These are phyloP conservation scores for Alcedo atthis DNA, from an alignment of 2,797 vertebrate genomes.

Conservation along the genomic window DNA sequence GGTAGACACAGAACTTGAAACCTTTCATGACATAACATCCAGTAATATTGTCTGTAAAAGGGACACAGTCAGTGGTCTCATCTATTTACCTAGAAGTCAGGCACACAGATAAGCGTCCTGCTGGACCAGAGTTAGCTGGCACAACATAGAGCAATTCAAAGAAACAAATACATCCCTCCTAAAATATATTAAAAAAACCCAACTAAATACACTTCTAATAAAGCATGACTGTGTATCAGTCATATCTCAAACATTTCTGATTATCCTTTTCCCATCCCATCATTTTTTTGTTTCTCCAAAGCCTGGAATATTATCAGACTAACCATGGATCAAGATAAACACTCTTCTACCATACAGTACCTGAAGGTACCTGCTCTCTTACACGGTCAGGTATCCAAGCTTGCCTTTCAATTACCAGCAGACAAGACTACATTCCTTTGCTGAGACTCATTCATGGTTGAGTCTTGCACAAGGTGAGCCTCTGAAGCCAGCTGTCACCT, in stretches of 20 bases:
- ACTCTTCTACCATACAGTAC: background rate
- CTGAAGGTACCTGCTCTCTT: background rate
- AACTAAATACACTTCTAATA: background rate
- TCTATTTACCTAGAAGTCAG: background rate
- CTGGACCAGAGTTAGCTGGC: background rate
- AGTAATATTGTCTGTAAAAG: background rate
- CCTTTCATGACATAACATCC: background rate
- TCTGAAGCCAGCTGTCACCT: background rate
- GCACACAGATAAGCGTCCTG: background rate
- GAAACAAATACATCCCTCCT: background rate
- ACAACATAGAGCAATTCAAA: background rate
- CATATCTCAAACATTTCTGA: background rate
- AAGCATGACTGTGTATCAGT: background rate
- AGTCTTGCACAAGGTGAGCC: background rate
- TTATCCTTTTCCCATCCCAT: background rate
- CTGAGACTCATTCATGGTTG: background rate
- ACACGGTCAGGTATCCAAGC: background rate
- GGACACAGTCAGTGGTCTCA: background rate
- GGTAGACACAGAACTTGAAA: background rate
- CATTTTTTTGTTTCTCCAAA: background rate
- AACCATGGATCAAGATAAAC: background rate
- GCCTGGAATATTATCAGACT: background rate
- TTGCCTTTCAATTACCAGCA: background rate
- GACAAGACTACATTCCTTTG: conserved; percentile 15
- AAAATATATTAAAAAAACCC: background rate